These are phyloP conservation scores for Phania funesta DNA, from an alignment of 2,888 invertebrate species.

Conservation along the genomic window DNA sequence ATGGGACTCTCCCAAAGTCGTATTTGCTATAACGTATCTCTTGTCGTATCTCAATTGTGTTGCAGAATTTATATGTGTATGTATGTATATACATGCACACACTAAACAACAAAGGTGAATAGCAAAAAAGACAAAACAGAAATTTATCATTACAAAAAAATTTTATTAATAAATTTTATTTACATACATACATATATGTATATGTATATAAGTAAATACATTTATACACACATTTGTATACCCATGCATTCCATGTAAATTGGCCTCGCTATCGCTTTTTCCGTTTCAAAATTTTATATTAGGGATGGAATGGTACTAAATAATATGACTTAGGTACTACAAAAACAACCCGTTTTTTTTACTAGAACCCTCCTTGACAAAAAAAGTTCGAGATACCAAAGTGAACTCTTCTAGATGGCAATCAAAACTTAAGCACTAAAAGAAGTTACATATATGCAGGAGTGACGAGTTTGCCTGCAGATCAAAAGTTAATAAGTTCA, in stretches of 20 bases:
- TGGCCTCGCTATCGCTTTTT: neutral
- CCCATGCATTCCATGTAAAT: too few relatives aligned
- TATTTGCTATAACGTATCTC: conserved; percentile 37
- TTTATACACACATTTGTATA: too few relatives aligned
- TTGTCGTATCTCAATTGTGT: conserved; percentile 9
- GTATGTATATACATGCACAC: too few relatives aligned
- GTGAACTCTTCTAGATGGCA: too few relatives aligned
- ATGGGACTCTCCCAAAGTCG: conserved; percentile 64
- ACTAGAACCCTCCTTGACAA: too few relatives aligned
- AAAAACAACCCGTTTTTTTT: too few relatives aligned
- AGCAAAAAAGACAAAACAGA: conserved; percentile 7
- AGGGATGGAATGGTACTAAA: conserved; percentile 4
- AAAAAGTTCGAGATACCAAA: too few relatives aligned
- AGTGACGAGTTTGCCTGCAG: too few relatives aligned
- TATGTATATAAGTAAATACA: too few relatives aligned
- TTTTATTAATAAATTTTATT: conserved; percentile 28
- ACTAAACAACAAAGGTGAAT: conserved; percentile 33
- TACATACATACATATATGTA: conserved; percentile 5
- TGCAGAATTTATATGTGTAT: conserved; percentile 17
- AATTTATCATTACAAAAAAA: conserved; percentile 15
- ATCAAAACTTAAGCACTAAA: too few relatives aligned
- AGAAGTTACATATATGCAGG: too few relatives aligned
- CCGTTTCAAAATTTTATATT: neutral
- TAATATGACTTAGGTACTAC: neutral
- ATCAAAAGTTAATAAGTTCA: too few relatives aligned